These are phyloP conservation scores for Epinephelus lanceolatus DNA, from an alignment of 2,113 vertebrate species.

Conservation along the genomic window DNA sequence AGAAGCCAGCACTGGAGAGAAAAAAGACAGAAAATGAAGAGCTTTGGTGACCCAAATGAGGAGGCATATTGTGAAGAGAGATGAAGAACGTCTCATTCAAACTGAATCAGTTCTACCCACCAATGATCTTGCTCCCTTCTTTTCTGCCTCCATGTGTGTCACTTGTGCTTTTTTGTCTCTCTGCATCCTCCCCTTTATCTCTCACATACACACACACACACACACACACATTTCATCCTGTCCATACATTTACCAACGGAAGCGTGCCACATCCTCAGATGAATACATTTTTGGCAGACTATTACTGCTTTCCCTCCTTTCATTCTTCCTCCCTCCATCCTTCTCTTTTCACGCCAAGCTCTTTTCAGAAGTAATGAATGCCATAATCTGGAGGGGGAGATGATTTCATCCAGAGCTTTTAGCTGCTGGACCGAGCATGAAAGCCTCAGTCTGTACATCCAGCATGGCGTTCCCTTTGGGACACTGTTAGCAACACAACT, in stretches of 20 bases:
- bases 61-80: conserved; percentile 18
- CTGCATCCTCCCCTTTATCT: not conserved
- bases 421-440: conserved; percentile 65
- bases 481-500: conserved; percentile 44
- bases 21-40: conserved; percentile 9
- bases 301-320: conserved; percentile 12
- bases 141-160: not conserved
- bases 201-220: not conserved
- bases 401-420: conserved; percentile 67
- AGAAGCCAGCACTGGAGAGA: not conserved
- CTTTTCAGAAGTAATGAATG: conserved; percentile 73
- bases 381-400: conserved; percentile 66
- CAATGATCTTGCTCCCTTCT: not conserved
- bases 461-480: conserved; percentile 54
- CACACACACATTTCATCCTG: not conserved
- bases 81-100: conserved; percentile 41
- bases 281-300: conserved; percentile 28
- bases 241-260: conserved; percentile 28
- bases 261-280: not conserved
- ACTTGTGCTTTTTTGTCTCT: conserved; percentile 1
- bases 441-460: conserved; percentile 47
- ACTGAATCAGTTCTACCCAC: conserved; percentile 37
- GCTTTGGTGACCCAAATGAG: conserved; percentile 49
- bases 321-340: not conserved
- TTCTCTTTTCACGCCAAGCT: conserved; percentile 33